Evolutionary conservation across 2,888 invertebrate species (phyloP).

Genomic region (Heliconius erato): DNA sequence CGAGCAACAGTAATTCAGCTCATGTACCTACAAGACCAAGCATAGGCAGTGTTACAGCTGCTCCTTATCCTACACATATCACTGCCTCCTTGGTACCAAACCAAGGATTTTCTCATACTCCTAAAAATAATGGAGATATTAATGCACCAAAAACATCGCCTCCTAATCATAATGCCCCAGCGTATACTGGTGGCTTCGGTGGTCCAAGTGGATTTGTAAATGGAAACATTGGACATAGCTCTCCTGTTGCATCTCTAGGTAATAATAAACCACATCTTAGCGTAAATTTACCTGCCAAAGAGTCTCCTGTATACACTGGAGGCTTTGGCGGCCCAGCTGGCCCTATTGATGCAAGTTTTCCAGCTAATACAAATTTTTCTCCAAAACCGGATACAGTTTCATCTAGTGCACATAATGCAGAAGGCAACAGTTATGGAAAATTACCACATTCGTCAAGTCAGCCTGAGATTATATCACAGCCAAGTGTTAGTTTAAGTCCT

Average conservation of each 20-base stretch:
- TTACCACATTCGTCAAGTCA: constrained; percentile 1
- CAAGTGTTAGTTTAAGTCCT: constrained; percentile 34
- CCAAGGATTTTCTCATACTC: not conserved
- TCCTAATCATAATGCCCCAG: constrained; percentile 44
- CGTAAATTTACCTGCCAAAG: constrained; percentile 31
- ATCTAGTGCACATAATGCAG: constrained; percentile 11
- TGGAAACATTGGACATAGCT: constrained; percentile 2
- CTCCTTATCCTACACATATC: constrained; percentile 8
- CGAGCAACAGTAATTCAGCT: not conserved
- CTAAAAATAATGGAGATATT: constrained; percentile 26
- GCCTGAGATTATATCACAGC: constrained; percentile 19
- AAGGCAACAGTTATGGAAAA: not conserved
- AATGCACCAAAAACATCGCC: constrained; percentile 11
- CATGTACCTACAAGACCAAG: not conserved
- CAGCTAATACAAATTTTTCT: constrained; percentile 3
- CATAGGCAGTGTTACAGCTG: not conserved
- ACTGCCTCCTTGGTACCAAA: constrained; percentile 2
- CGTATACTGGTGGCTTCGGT: constrained; percentile 59
- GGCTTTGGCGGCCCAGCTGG: constrained; percentile 62
- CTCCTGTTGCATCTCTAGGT: not conserved
- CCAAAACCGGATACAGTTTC: constrained; percentile 15
- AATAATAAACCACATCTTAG: constrained; percentile 32
- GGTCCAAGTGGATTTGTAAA: constrained; percentile 55
- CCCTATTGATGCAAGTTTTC: constrained; percentile 52
- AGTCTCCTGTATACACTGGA: constrained; percentile 61